Evolutionary conservation across 2,113 vertebrate genomes (phyloP).

Genomic region (Morone saxatilis): DNA sequence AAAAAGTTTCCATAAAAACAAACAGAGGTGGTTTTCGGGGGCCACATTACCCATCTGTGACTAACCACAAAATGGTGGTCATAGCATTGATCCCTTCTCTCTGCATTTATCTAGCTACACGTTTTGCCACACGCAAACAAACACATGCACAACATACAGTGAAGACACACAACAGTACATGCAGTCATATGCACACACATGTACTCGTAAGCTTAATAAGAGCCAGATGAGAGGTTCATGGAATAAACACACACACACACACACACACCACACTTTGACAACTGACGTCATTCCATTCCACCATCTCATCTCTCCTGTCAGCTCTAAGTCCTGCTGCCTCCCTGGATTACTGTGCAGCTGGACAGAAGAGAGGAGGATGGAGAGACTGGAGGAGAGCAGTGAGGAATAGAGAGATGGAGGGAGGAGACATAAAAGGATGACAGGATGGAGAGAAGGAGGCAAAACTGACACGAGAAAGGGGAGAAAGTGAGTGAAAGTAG

Average conservation of each 20-base stretch:
- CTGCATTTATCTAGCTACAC: conserved; percentile 29
- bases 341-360: conserved; percentile 76
- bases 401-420: conserved; percentile 46
- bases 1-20: conserved; percentile 46
- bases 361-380: conserved; percentile 61
- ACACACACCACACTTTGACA: conserved; percentile 51
- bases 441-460: conserved; percentile 32
- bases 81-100: conserved; percentile 24
- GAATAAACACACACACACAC: conserved; percentile 58
- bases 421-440: conserved; percentile 45
- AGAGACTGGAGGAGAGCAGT: conserved; percentile 38
- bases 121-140: conserved; percentile 40
- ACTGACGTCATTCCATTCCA: conserved; percentile 80
- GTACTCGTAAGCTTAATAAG: conserved; percentile 70
- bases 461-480: conserved; percentile 17
- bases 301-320: conserved; percentile 80
- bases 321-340: conserved; percentile 79
- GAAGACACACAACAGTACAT: conserved; percentile 26
- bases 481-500: conserved; percentile 3
- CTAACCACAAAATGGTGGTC: conserved; percentile 21
- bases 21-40: not conserved
- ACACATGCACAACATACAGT: conserved; percentile 30
- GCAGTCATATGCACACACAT: conserved; percentile 35
- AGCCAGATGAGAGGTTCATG: conserved; percentile 81
- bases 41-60: conserved; percentile 18